These are phyloP conservation scores for Oncorhynchus gorbuscha DNA, from an alignment of 2,113 vertebrate genomes.

Conservation along the genomic window DNA sequence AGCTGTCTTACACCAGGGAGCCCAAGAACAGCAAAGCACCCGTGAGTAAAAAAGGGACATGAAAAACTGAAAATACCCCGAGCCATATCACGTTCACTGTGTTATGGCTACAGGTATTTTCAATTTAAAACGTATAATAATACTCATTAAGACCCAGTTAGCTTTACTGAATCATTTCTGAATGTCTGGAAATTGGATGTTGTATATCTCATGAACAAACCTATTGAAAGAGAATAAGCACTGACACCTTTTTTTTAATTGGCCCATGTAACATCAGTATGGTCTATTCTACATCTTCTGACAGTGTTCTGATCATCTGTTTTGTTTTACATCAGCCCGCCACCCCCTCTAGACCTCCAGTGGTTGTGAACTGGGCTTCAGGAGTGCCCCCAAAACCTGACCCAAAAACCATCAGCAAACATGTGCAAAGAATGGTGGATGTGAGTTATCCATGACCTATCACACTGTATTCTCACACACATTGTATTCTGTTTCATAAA, in stretches of 20 bases:
- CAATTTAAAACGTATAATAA: too few species aligned
- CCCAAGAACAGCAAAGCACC: slow-evolving; percentile 87
- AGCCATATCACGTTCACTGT: too few species aligned
- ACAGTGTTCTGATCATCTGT: slow-evolving; percentile 20
- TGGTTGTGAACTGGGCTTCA: slow-evolving; percentile 92
- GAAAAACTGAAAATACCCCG: neutral
- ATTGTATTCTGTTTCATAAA: neutral
- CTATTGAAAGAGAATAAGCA: neutral
- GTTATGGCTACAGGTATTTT: too few species aligned
- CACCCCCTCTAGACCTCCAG: slow-evolving; percentile 88
- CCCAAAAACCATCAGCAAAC: slow-evolving; percentile 93
- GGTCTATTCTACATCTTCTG: neutral
- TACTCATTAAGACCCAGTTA: too few species aligned
- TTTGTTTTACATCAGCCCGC: slow-evolving; percentile 76
- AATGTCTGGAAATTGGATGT: neutral
- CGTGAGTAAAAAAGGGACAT: slow-evolving; percentile 72
- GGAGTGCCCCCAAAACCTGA: slow-evolving; percentile 92
- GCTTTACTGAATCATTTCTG: neutral
- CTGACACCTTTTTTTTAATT: neutral
- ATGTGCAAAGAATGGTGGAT: slow-evolving; percentile 95
- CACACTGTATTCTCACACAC: neutral
- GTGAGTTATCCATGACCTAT: slow-evolving; percentile 74
- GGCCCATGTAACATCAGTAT: neutral
- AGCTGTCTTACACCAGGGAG: slow-evolving; percentile 91
- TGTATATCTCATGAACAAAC: neutral